Evolutionary conservation across 1,140 invertebrate genomes (phyloP).

Genomic region (Cyclina sinensis): DNA sequence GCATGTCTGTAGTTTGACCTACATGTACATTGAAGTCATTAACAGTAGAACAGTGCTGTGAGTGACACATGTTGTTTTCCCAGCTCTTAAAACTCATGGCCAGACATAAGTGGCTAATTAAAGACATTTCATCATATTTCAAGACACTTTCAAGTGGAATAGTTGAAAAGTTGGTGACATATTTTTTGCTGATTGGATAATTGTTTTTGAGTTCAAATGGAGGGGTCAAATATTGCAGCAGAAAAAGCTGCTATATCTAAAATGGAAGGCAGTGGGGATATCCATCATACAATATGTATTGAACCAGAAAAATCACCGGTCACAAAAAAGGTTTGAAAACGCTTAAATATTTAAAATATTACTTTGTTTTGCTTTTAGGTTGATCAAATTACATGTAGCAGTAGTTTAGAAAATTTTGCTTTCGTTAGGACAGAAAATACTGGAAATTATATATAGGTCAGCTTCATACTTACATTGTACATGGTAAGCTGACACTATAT

Average conservation of each 20-base stretch:
- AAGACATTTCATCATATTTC: background rate
- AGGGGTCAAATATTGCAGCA: background rate
- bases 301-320: background rate
- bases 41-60: no score
- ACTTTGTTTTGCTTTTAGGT: no score
- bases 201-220: background rate
- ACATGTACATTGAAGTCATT: no score
- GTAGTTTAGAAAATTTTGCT: no score
- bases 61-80: background rate
- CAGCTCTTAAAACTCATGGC: background rate
- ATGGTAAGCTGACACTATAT: no score
- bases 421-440: no score
- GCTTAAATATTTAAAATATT: no score
- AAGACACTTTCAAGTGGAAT: background rate
- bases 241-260: conserved; percentile 66
- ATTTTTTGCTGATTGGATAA: conserved; percentile 13
- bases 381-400: no score
- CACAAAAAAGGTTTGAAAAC: conserved; percentile 22
- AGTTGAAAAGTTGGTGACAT: background rate
- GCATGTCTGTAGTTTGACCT: no score
- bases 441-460: no score
- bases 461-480: no score
- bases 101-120: conserved; percentile 13
- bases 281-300: conserved; percentile 70
- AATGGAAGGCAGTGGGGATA: conserved; percentile 72